Conservation (phyloP, 2,113 vertebrate genomes). For the Uropsilus gracilis region DNA sequence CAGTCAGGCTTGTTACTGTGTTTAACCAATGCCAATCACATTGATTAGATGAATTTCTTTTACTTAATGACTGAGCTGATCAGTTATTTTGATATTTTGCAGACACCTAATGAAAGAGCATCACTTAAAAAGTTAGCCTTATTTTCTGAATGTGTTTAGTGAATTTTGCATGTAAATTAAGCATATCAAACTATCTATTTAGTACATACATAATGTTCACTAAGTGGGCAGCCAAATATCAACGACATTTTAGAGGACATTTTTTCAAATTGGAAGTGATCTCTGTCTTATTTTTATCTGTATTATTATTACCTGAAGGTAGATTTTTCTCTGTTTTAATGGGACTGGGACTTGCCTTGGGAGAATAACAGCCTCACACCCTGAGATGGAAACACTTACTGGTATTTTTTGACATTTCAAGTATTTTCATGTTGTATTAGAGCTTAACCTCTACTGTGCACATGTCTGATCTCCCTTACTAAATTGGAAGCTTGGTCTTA, state of each 20-base stretch:
- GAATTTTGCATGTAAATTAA: conserved; percentile 76
- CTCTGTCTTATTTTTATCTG: conserved; percentile 53
- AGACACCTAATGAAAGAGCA: conserved; percentile 69
- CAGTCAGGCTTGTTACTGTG: neutral
- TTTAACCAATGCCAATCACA: conserved; percentile 63
- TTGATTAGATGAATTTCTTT: conserved; percentile 45
- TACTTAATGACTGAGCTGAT: conserved; percentile 62
- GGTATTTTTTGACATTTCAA: conserved; percentile 51
- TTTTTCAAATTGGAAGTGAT: conserved; percentile 53
- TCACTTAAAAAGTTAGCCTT: conserved; percentile 73
- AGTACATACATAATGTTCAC: conserved; percentile 55
- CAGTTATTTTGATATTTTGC: conserved; percentile 78
- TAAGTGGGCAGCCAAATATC: conserved; percentile 49
- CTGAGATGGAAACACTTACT: conserved; percentile 25
- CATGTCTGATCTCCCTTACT: conserved; percentile 41
- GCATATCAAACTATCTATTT: conserved; percentile 38
- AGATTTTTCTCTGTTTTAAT: conserved; percentile 30
- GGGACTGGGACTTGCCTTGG: conserved; percentile 24
- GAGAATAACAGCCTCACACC: neutral
- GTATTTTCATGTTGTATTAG: conserved; percentile 54
- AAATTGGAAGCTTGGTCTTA: conserved; percentile 42
- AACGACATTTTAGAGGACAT: conserved; percentile 64
- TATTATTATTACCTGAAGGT: conserved; percentile 23
- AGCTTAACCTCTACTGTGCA: conserved; percentile 34
- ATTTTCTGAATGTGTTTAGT: conserved; percentile 70